Base-by-base conservation (phyloP, 2,888 invertebrate genomes). In the Petrolisthes manimaculis region DNA sequence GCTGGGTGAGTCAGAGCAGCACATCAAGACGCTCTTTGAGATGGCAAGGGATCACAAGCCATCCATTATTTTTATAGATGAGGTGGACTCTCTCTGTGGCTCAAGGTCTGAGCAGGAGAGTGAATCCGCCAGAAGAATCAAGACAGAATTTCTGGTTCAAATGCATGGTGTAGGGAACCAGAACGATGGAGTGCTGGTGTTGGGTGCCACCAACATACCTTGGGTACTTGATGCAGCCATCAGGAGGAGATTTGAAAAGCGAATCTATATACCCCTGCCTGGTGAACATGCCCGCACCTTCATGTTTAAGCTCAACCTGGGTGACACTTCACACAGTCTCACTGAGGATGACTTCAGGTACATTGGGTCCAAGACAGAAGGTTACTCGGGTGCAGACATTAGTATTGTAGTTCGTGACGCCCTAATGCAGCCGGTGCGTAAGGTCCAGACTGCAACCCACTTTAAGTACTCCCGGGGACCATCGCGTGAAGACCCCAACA, bases 301-400 rank as follows among this genome's bases (percentile, higher is more conserved):
- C 84, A 99, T 99, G 97, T 99, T 99, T 93, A 98, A 97, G 93
- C 94, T 99, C 89, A 97, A 99, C 94, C 94, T 99, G 92, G 99
- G 99, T n/a, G 97, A 96, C 92, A 99, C 99, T 1, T 94, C 96
- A 54, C 96, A 97, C 92, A 95, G 95, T 92, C 93, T 99, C 86
- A 95, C 95, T 0, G 99, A 99, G 91, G 95, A 96, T 75, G 97
- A 99, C 94, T 95, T 97, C 92, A 96, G 96, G 93, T 95, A 95
- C 88, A 94, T 99, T 90, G 98, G 97, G 6, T 94, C 95, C 79
- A 96, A 96, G 92, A 97, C 97, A 4, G 98, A 98, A 67, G 98
- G 98, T 3, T 99, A 97, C 93, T 99, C 99, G 6, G 99, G 99
- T 92, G 99, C 99, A 92, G 99, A 99, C 94, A 98, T 99, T 92